phyloP scores from a whole-genome alignment of 2,888 invertebrate species.

The Harpagoxenus sublaevis region DNA sequence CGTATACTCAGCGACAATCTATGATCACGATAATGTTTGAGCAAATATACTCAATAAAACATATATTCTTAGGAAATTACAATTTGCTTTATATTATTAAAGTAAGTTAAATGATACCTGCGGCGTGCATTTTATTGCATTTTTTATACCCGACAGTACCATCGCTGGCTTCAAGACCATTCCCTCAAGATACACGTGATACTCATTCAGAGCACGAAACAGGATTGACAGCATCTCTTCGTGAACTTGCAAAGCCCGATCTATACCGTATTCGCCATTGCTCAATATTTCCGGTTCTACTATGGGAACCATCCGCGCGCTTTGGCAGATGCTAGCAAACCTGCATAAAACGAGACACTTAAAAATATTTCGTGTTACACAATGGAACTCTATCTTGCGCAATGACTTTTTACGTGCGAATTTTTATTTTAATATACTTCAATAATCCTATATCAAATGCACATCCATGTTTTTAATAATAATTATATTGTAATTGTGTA shows the following conservation, averaged over 20 bases:
- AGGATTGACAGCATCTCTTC: conserved; percentile 77
- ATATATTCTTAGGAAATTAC: not conserved
- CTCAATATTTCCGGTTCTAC: conserved; percentile 89
- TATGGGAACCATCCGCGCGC: conserved; percentile 90
- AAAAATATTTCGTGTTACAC: not conserved
- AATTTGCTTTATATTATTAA: not conserved
- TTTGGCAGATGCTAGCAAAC: conserved; percentile 89
- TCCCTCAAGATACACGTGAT: conserved; percentile 98
- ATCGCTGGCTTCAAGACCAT: conserved; percentile 99
- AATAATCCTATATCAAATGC: not conserved
- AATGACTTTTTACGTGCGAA: not conserved
- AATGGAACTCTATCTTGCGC: not conserved
- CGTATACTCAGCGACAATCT: conserved; percentile 95
- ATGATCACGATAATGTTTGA: conserved; percentile 68
- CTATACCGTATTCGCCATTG: conserved; percentile 89
- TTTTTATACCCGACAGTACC: conserved; percentile 92
- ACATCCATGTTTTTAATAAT: not conserved
- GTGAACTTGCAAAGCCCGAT: conserved; percentile 87
- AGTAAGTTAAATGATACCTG: conserved; percentile 57
- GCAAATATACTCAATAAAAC: not conserved
- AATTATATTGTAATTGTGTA: not conserved
- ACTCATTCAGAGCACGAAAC: conserved; percentile 93
- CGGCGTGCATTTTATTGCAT: conserved; percentile 68
- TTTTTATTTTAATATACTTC: not conserved
- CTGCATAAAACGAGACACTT: conserved; percentile 55